These are phyloP conservation scores for Dicrostonyx torquatus DNA, from an alignment of 2,797 vertebrate species.

Conservation along the genomic window DNA sequence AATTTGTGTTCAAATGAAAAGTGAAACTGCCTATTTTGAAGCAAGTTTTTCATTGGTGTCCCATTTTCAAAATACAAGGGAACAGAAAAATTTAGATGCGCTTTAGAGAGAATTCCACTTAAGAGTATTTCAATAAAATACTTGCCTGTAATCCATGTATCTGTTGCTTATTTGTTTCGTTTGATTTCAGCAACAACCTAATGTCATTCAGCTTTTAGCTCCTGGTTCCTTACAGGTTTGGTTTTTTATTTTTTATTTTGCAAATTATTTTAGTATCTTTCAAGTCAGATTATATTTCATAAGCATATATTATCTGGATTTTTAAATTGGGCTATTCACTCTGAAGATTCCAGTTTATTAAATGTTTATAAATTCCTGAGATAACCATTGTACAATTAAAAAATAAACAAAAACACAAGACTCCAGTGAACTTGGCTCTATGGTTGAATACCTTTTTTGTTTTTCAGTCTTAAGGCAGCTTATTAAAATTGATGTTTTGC, in stretches of 20 bases:
- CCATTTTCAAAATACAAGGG: conserved; percentile 53
- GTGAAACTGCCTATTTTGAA: background rate
- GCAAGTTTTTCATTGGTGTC: background rate
- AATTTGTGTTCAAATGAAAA: conserved; percentile 58
- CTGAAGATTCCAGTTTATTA: conserved; percentile 28
- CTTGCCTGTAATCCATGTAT: conserved; percentile 6
- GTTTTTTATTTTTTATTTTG: background rate
- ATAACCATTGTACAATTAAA: conserved; percentile 24
- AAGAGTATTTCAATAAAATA: background rate
- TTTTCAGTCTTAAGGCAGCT: conserved; percentile 73
- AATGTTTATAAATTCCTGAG: conserved; percentile 60
- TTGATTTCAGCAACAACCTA: background rate
- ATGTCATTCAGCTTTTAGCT: background rate
- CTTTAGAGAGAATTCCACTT: conserved; percentile 44
- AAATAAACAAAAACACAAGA: conserved; percentile 54
- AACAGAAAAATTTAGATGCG: background rate
- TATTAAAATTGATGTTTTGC: conserved; percentile 79
- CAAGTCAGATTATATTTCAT: conserved; percentile 36
- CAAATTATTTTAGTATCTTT: conserved; percentile 47
- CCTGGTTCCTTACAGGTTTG: background rate
- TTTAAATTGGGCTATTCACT: conserved; percentile 15
- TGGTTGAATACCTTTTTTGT: conserved; percentile 69
- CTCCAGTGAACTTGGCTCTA: conserved; percentile 58
- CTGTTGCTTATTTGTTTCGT: background rate
- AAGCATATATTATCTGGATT: conserved; percentile 21